phyloP scores from a whole-genome alignment of 2,113 vertebrate genomes.

The human (Homo sapiens) region GRCh38 chr12:21698501-21699000 shows the following conservation, averaged over 20 bases:
- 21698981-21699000: background rate
- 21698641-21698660: background rate
- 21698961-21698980: background rate
- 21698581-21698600: background rate
- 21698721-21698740: background rate
- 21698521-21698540: background rate
- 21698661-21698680: background rate
- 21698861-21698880: background rate
- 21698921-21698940: background rate
- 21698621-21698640: background rate
- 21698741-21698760: background rate
- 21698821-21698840: background rate
- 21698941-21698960: background rate
- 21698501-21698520: too few relatives aligned
- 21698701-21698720: constrained; percentile 15
- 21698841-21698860: background rate
- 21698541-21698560: background rate
- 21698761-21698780: background rate
- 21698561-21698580: background rate
- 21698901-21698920: background rate
- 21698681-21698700: background rate
- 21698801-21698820: background rate
- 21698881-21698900: background rate
- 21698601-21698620: background rate
- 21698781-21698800: background rate